Evolutionary conservation across 2,888 invertebrate genomes (phyloP), one percentile per base, ranked within the genome.

Genomic region (Cephus runcator): DNA sequence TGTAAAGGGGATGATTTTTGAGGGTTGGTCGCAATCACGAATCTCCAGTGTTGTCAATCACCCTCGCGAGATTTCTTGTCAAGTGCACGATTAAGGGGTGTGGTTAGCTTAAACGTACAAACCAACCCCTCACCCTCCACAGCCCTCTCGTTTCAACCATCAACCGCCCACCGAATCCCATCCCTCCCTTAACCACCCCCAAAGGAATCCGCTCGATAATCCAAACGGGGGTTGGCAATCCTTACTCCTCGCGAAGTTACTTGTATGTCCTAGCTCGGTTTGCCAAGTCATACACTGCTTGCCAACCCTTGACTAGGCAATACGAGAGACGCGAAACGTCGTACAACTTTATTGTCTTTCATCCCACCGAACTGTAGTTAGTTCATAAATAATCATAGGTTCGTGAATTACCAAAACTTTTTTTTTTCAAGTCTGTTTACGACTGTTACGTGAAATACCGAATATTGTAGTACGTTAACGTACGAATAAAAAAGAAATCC

Each of bases 181-280:
- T 56, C 23, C 23, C 36, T 4, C 69, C 12, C 71, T 34, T 71
- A 71, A 56, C 56, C 56, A 56, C 56, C 56, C 56, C 56, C 56
- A 31, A 71, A 71, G 71, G 71, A 71, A 71, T 71, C 3, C 71
- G 71, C 31, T 71, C 71, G 71, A 71, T 71, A 71, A 71, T 71
- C 71, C 31, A 31, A 34, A 23, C 31, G 71, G 71, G 34, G 71
- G 71, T 71, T 71, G 71, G 71, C 33, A 71, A 71, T 31, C 71
- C 15, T 71, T 71, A 71, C 56, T 56, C 23, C 56, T 56, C 23
- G 9, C 56, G 56, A 56, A 23, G 23, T 56, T 56, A 56, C 40
- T 23, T 56, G 56, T 56, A 56, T 56, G 56, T 23, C 9, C 56
- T 23, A 2, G 23, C 23, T 56, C 23, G 56, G 56, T 23, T 23